Conservation (phyloP, 2,888 invertebrate species). For the Ochropleura leucogaster region DNA sequence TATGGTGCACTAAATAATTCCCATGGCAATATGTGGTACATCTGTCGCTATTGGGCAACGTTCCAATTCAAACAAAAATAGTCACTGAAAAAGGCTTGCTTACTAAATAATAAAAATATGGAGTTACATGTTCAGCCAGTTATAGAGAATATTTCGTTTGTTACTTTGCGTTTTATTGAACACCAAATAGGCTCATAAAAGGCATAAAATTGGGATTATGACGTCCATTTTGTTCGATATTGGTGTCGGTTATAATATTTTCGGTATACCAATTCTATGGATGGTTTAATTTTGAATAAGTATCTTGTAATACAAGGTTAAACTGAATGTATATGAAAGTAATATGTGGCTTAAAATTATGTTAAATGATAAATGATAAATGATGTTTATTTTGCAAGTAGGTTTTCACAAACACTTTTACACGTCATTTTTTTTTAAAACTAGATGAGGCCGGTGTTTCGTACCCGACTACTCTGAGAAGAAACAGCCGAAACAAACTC, state of each 20-base stretch:
- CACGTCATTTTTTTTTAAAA: too few species aligned
- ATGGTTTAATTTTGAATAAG: constrained; percentile 4
- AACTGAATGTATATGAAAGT: not conserved
- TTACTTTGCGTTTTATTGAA: constrained; percentile 46
- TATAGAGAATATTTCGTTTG: constrained; percentile 36
- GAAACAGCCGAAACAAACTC: too few species aligned
- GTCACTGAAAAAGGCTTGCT: constrained; percentile 18
- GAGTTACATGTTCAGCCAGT: constrained; percentile 25
- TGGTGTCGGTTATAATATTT: constrained; percentile 32
- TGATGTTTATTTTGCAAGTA: too few species aligned
- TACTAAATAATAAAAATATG: constrained; percentile 12
- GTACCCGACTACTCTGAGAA: too few species aligned
- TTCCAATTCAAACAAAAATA: constrained; percentile 36
- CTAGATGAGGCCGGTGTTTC: too few species aligned
- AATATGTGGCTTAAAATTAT: not conserved
- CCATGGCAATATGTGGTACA: not conserved
- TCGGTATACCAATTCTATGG: constrained; percentile 11
- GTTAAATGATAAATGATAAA: too few species aligned
- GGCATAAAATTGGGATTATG: constrained; percentile 46
- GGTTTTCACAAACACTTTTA: too few species aligned
- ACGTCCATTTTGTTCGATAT: constrained; percentile 39
- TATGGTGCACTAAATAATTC: not conserved
- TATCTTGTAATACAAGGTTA: not conserved
- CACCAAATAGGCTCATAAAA: constrained; percentile 46
- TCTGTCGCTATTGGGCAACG: constrained; percentile 5